A percentile compares a stretch with the other conserved stretches of the same genome.
Conservation (phyloP, 35 echinoderm and acorn worm species). For the Heliocidaris tuberculata region DNA sequence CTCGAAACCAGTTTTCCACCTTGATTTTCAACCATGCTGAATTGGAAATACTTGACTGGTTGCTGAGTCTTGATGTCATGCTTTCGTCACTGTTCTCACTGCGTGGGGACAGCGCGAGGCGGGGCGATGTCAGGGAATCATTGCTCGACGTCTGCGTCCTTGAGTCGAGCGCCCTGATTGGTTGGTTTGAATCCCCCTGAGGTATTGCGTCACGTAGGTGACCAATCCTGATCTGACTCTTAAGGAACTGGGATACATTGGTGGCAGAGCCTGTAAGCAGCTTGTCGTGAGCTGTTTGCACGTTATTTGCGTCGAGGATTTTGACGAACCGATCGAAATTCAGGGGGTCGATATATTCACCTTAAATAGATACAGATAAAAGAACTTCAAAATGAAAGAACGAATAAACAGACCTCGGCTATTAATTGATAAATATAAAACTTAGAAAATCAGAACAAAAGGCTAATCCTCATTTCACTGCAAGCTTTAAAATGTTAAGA, state of each 20-base stretch:
- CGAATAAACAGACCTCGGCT: too few relatives aligned
- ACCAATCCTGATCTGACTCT: constrained; percentile 47
- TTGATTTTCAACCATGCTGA: constrained; percentile 27
- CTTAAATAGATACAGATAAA: background rate
- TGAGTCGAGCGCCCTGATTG: constrained; percentile 37
- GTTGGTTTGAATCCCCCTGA: constrained; percentile 33
- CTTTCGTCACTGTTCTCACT: background rate
- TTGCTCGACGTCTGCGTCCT: background rate
- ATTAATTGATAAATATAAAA: too few relatives aligned
- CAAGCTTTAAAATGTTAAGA: too few relatives aligned
- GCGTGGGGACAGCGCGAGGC: background rate
- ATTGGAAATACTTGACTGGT: background rate
- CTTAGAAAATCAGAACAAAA: too few relatives aligned
- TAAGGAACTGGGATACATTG: constrained; percentile 27
- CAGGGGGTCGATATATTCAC: constrained; percentile 18
- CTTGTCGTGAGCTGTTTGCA: constrained; percentile 7
- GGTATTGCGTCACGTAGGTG: constrained; percentile 36
- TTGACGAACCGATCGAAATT: constrained; percentile 34
- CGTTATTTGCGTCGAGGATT: background rate
- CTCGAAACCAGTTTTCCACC: constrained; percentile 30
- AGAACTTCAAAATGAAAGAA: background rate
- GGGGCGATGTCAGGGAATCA: background rate
- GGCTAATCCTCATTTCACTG: too few relatives aligned
- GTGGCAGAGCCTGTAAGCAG: background rate
- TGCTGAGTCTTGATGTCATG: background rate